These are phyloP conservation scores for Sycophaga agraensis DNA, from an alignment of 1,140 invertebrate genomes.

Conservation along the genomic window DNA sequence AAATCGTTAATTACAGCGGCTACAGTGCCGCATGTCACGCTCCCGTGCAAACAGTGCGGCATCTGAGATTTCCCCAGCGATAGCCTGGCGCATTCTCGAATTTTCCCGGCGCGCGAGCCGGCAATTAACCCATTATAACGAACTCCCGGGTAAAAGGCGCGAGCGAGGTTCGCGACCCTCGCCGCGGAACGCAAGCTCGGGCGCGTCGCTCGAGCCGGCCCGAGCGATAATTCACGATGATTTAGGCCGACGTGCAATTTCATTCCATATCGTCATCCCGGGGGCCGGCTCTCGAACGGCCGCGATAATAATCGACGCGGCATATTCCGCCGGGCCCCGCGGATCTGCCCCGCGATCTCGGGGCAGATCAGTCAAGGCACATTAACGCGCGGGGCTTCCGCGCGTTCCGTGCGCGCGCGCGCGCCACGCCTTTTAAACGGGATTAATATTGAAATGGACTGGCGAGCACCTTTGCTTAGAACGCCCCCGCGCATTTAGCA, in stretches of 20 bases:
- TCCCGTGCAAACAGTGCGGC: no score
- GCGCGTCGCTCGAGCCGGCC: conserved; percentile 5
- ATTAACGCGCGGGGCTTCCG: neutral
- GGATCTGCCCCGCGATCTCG: neutral
- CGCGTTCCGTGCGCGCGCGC: neutral
- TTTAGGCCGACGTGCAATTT: conserved; percentile 13
- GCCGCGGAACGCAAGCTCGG: neutral
- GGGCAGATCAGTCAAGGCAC: neutral
- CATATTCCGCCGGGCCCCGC: neutral
- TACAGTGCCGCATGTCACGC: no score
- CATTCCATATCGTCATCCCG: neutral
- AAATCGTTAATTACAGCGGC: no score
- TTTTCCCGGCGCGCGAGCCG: neutral
- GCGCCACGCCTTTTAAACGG: neutral
- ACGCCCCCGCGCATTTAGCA: conserved; percentile 7
- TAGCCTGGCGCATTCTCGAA: conserved; percentile 1
- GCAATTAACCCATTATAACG: conserved; percentile 24
- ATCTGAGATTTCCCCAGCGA: no score
- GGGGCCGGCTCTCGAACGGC: neutral
- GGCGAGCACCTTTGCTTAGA: neutral
- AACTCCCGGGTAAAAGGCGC: neutral
- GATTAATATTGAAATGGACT: conserved; percentile 5
- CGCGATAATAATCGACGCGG: conserved; percentile 10
- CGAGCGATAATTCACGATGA: conserved; percentile 20
- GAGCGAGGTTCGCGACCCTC: neutral